Base-by-base conservation (phyloP, 2,888 invertebrate species). In the Troides aeacus region DNA sequence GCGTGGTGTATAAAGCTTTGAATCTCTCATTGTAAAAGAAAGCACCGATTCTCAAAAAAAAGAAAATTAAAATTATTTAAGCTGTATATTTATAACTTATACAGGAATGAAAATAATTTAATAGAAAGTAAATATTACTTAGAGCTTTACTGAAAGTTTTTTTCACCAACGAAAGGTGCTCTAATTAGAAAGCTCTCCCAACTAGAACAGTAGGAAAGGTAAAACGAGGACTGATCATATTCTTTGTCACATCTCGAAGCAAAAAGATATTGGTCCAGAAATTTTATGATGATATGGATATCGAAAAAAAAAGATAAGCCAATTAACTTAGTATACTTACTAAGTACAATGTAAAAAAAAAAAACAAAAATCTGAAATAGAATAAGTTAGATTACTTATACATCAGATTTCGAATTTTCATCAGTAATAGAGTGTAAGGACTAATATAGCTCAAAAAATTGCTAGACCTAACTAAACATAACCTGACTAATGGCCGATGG, bases 151-250 rank as follows among this genome's bases (percentile, higher is more conserved):
- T 73, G 76, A 74, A 76, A 74, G 77, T 80, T 82, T 82, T 81
- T 81, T 81, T 80, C 73, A 76, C 78, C 76, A 78, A 78, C 75
- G 78, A 76, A 76, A 78, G 76, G 79, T 83, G 78, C 83, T 83
- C 79, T 77, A 84, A 84, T 85, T 83, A 84, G 77, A 67, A 69
- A 81, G 78, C 73, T 81, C 75, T 36, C 50, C n/a, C 50, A 21
- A 23, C 58, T 53, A n/a, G 7, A n/a, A 53, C 10, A 62, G 57
- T 12, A 24, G 39, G 36, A 59, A 57, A 62, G 62, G 18, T 58
- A 18, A 36, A 15, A 68, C 36, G 18, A n/a, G 30, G 15, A 21
- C 12, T 75, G 74, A 77, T 64, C 53, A 66, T 58, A 56, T 56
- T 73, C 70, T 74, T 75, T 77, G 77, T 79, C 72, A 30, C 30